Evolutionary conservation across 2,888 invertebrate genomes (phyloP).

Genomic region (Deroplatys truncata): DNA sequence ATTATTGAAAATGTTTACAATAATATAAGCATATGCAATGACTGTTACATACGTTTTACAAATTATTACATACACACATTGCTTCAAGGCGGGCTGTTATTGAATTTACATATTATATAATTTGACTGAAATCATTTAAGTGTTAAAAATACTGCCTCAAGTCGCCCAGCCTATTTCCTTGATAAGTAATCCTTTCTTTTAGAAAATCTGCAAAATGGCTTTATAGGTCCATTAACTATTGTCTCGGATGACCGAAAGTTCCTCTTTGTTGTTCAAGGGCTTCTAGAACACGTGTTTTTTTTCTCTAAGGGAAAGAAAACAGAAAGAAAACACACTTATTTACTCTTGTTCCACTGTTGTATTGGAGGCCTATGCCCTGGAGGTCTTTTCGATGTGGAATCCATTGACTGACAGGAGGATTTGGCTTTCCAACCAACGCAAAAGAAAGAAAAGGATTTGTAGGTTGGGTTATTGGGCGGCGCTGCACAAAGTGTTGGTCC

Average conservation of each 20-base stretch:
- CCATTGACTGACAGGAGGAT: background rate
- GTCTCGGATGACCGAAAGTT: background rate
- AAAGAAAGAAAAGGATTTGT: background rate
- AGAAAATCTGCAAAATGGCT: no score
- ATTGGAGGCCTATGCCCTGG: background rate
- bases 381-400: background rate
- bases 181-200: no score
- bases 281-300: background rate
- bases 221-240: no score
- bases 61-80: no score
- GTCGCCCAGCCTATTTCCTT: no score
- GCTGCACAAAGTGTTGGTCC: background rate
- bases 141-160: no score
- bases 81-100: no score
- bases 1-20: no score
- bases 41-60: no score
- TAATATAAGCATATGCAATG: no score
- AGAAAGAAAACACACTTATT: background rate
- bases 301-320: background rate
- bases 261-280: background rate
- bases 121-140: no score
- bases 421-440: background rate
- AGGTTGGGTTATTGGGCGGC: background rate
- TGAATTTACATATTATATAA: no score
- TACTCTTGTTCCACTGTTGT: background rate